Evolutionary conservation across 2,113 vertebrate genomes (phyloP).

Genomic region (Plestiodon gilberti): DNA sequence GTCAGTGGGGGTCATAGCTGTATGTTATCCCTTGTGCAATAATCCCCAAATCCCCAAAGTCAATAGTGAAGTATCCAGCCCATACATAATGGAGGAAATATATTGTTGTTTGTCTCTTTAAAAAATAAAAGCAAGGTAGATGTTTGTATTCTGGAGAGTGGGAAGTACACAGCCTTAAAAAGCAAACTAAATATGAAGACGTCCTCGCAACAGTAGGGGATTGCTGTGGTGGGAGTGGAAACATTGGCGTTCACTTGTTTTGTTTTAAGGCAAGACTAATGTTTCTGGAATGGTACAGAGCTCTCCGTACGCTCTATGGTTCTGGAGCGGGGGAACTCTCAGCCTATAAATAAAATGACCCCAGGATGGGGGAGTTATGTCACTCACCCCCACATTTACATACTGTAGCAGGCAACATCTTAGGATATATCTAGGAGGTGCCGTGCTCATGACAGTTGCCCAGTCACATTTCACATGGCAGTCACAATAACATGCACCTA

Average conservation of each 20-base stretch:
- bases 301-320: no score
- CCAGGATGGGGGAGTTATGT: background rate
- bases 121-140: background rate
- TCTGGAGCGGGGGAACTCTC: background rate
- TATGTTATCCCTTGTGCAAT: background rate
- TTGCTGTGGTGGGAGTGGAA: background rate
- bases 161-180: background rate
- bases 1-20: background rate
- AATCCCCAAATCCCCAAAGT: background rate
- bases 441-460: background rate
- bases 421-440: background rate
- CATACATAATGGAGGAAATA: background rate
- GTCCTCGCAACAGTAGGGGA: background rate
- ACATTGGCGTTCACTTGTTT: background rate
- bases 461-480: background rate
- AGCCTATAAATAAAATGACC: background rate
- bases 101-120: background rate
- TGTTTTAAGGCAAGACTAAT: background rate
- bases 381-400: background rate
- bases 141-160: background rate
- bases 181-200: background rate
- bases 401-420: background rate
- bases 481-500: background rate
- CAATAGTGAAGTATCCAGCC: background rate
- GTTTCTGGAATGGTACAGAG: background rate